Base-by-base conservation (phyloP, 2,888 invertebrate genomes). In the Cacoxenus indagator region DNA sequence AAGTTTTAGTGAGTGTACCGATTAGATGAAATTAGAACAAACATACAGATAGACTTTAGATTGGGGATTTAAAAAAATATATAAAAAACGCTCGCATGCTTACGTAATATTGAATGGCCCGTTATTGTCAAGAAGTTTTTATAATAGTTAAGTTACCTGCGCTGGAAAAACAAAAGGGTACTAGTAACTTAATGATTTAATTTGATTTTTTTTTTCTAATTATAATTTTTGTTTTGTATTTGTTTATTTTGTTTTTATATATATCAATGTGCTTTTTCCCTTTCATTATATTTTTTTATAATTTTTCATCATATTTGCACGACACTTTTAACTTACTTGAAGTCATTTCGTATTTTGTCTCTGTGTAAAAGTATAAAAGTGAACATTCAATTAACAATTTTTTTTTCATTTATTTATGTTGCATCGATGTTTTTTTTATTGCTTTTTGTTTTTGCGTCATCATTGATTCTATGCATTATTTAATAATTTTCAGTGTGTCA, bases 291-390 rank as follows among this genome's bases (percentile, higher is more conserved):
- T 26, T 14, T 27, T 55, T 64, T 31, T 67, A 67, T 65, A 65
- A 67, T 48, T 70, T 65, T 51, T 64, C 64, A 14, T 11, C 24
- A 27, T 55, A 61, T 72, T 69, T 71, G 59, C 37, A 37, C 37
- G 37, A 55, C 26, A 26, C 26, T 14, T 55, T 71, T 67, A 62
- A 59, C 71, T 70, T 66, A 65, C 24, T 64, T 72, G 51, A 51
- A 51, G 68, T 70, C 71, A 31, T 59, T 67, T 70, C 61, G 72
- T 75, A 67, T 48, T 19, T 59, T 22, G 65, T 72, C 70, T 75
- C 76, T 74, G 78, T 85, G 85, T 85, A 85, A 85, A 85, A 84
- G 85, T 85, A 85, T 82, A 85, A 85, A 85, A 85, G 79, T 84
- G 78, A 84, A 82, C 81, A 77, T 76, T 74, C 65, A 74, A 75